Base-by-base conservation (phyloP, 2,113 vertebrate species). In the Atractosteus spatula region DNA sequence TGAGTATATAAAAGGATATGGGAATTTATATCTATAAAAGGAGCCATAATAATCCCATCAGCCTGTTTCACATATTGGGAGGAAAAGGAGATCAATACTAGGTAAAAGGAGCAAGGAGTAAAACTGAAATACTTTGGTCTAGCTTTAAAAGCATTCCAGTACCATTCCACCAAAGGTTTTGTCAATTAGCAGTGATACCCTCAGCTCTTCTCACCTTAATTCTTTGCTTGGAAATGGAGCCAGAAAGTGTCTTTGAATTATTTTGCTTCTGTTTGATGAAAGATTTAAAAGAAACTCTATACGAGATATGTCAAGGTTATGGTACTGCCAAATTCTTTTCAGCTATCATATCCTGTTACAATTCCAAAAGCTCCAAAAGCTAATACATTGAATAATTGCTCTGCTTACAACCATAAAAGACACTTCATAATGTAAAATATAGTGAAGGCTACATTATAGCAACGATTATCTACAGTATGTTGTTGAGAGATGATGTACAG, bases 211-310 rank as follows among this genome's bases (percentile, higher is more conserved):
- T 16, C 11, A n/a, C 57, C 12, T n/a, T 13, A 59, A 59, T n/a
- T 51, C 47, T 10, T 51, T 7, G 10, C 47, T 51, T 51, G 29
- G 29, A 29, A 29, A 29, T 11, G 8, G 16, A 14, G 51, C 12
- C 10, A 67, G 41, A 66, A 69, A 73, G 61, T 54, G 56, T 3
- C 63, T 72, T 56, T 57, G 42, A 62, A 68, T 68, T 10, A 68
- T 68, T 73, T 68, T 73, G 45, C 47, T 62, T 43, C 56, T 56
- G 16, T 68, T 68, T 61, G 29, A 68, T 68, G 65, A 54, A 45
- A 62, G n/a, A 44, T 13, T 3, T 12, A 3, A 12, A 14, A 11
- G 3, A 45, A 66, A 44, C 67, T 69, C 7, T 54, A 3, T 63
- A 51, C 3, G 51, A 66, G 55, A 64, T 71, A 4, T 45, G 59